phyloP scores from a whole-genome alignment of 2,797 vertebrate genomes.

The Schizopygopsis pylzovi region DNA sequence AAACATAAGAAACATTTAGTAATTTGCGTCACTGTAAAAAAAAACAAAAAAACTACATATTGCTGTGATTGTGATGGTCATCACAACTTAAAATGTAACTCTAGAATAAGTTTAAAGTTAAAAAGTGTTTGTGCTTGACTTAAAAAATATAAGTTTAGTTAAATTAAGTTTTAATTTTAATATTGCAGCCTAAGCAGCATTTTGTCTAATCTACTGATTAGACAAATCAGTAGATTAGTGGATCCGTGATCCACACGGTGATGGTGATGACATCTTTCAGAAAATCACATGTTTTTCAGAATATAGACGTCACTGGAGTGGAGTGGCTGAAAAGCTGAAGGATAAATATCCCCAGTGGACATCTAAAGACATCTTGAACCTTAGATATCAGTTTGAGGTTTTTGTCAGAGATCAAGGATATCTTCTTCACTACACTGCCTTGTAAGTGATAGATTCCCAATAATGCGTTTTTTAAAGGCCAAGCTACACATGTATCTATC shows the following conservation, averaged over 20 bases:
- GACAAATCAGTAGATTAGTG: no score
- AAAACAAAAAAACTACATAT: no score
- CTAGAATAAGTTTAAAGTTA: background rate
- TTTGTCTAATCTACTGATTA: background rate
- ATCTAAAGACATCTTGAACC: slow-evolving; percentile 21
- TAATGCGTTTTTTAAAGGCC: background rate
- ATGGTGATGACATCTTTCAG: background rate
- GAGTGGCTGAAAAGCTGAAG: background rate
- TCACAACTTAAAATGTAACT: no score
- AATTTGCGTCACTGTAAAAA: background rate
- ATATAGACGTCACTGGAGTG: slow-evolving; percentile 26
- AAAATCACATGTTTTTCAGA: background rate
- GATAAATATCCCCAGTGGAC: slow-evolving; percentile 33
- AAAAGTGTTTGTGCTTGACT: background rate
- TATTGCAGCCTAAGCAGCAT: background rate
- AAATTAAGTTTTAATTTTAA: background rate
- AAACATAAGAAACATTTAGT: background rate
- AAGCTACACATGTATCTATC: background rate
- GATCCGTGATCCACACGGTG: background rate
- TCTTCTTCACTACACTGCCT: slow-evolving; percentile 10
- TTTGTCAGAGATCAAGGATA: background rate
- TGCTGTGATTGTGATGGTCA: no score
- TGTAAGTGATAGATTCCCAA: background rate
- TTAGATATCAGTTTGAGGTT: slow-evolving; percentile 32
- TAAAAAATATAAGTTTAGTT: background rate